Conservation (phyloP, 2,113 vertebrate species). For the Lepidothrix coronata region DNA sequence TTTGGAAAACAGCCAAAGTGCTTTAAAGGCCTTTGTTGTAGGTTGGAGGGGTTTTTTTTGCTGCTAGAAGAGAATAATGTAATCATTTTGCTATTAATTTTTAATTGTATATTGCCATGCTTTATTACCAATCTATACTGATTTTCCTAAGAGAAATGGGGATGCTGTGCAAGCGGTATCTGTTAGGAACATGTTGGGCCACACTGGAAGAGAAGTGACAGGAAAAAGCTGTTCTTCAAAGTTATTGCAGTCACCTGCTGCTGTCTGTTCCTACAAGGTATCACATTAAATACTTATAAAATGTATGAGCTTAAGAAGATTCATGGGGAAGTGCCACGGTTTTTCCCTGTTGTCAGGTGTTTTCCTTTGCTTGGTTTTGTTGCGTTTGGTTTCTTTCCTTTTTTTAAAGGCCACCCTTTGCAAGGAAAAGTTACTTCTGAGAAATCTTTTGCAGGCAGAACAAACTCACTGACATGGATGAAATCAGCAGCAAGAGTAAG, state of each 20-base stretch:
- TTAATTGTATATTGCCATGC: constrained; percentile 23
- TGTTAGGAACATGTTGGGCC: not conserved
- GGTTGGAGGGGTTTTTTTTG: not conserved
- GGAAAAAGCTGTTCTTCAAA: not conserved
- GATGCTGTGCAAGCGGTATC: not conserved
- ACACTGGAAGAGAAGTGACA: not conserved
- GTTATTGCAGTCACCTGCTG: not conserved
- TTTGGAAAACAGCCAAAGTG: constrained; percentile 25
- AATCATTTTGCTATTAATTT: constrained; percentile 41
- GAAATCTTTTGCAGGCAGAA: not conserved
- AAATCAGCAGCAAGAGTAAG: not conserved
- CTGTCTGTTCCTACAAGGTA: not conserved
- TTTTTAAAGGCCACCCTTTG: not conserved
- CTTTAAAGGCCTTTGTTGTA: constrained; percentile 6
- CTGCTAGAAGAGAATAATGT: not conserved
- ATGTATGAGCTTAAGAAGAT: not conserved
- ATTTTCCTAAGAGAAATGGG: constrained; percentile 6
- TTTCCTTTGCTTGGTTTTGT: not conserved
- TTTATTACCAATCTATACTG: constrained; percentile 7
- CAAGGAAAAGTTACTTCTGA: not conserved
- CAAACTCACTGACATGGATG: not conserved
- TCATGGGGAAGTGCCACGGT: not conserved
- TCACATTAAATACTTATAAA: not conserved
- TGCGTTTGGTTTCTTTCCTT: not conserved
- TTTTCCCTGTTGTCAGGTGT: not conserved